Evolutionary conservation across 2,113 vertebrate genomes (phyloP).

Genomic region (Lonchura striata): DNA sequence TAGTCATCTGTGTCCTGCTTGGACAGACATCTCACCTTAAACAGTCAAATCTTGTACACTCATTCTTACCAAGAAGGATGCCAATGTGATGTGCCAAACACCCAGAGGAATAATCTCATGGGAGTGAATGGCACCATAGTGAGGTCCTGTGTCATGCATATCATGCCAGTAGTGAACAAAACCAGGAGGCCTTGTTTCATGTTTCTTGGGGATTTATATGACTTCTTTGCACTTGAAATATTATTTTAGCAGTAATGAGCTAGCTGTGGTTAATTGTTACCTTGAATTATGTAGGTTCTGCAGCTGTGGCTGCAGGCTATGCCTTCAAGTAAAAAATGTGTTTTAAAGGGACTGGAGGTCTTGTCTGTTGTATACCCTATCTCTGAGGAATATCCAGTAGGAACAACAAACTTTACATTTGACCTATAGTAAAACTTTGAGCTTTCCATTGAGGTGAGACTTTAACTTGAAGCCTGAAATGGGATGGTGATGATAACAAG

Average conservation of each 20-base stretch:
- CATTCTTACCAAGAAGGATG: not conserved
- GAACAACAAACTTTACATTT: not conserved
- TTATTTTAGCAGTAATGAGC: conserved; percentile 17
- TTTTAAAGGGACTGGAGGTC: not conserved
- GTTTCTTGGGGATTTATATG: not conserved
- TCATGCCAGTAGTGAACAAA: not conserved
- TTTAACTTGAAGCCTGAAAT: not conserved
- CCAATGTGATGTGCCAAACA: not conserved
- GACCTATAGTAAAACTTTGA: not conserved
- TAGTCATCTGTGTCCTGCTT: not conserved
- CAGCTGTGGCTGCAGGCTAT: not conserved
- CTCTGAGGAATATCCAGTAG: not conserved
- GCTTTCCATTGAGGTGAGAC: not conserved
- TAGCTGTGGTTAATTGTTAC: conserved; percentile 30
- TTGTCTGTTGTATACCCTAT: not conserved
- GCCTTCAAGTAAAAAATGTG: not conserved
- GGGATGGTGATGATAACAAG: not conserved
- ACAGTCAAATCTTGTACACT: not conserved
- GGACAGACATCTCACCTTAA: not conserved
- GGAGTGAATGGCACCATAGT: not conserved
- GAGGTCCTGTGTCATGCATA: accelerated
- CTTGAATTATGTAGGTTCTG: not conserved
- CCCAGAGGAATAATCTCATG: not conserved
- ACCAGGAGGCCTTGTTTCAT: not conserved
- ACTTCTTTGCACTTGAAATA: conserved; percentile 24